phyloP scores from a whole-genome alignment of 2,888 invertebrate species.

The Neoascia interrupta region DNA sequence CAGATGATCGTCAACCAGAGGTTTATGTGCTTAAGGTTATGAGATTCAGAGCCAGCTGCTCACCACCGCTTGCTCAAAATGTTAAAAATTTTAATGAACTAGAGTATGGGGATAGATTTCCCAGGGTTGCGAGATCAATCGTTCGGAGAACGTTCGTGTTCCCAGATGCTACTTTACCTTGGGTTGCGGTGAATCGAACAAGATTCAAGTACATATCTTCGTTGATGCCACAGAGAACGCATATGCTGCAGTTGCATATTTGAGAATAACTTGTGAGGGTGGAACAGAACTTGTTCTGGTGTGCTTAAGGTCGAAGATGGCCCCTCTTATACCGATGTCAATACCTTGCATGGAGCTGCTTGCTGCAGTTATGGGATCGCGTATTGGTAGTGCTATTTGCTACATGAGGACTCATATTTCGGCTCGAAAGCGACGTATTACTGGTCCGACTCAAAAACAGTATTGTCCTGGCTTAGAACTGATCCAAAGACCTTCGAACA shows the following conservation, averaged over 20 bases:
- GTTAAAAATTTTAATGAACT: no score
- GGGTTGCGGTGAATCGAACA: background rate
- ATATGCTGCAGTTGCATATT: constrained; percentile 12
- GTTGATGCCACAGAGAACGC: background rate
- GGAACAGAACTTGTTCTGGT: background rate
- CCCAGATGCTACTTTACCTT: no score
- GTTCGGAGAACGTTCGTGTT: constrained; percentile 43
- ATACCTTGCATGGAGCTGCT: constrained; percentile 70
- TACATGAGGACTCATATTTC: constrained; percentile 12
- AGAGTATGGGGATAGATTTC: constrained; percentile 49
- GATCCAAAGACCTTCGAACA: constrained; percentile 58
- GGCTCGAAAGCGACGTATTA: background rate
- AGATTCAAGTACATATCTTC: background rate
- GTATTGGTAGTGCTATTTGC: constrained; percentile 54
- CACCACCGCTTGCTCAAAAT: no score
- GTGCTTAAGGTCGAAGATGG: constrained; percentile 47
- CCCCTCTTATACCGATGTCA: constrained; percentile 65
- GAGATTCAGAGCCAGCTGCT: constrained; percentile 70
- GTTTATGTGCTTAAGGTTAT: no score
- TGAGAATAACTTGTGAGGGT: background rate
- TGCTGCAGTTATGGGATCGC: constrained; percentile 67
- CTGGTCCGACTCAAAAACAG: constrained; percentile 70
- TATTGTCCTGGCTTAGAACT: constrained; percentile 70
- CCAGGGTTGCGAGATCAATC: constrained; percentile 70
- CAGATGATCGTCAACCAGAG: no score